Base-by-base conservation (phyloP, 2,113 vertebrate species). In the Psammodynastes pulverulentus region DNA sequence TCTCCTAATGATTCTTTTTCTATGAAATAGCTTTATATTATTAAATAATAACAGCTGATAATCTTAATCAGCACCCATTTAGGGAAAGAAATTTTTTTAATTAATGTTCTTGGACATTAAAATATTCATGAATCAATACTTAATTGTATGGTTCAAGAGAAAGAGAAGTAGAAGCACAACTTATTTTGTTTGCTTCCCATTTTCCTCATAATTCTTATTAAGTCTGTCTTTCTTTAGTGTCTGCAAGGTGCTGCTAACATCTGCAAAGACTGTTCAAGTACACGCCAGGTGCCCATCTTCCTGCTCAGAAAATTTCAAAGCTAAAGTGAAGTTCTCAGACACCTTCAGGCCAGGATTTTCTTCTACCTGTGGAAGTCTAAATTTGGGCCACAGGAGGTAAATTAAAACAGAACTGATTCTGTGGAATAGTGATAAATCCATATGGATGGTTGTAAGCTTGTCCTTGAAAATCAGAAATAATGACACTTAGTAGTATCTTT, bases 331-430 rank as follows among this genome's bases (percentile, higher is more conserved):
- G 92, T 54, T 79, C 7, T 86, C 93, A 93, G 6, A 5, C n/a
- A 90, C 4, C 0, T 2, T 0, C 5, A 53, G 0, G 0, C 2
- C 2, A 67, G 13, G 3, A 88, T 51, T 92, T 10, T 15, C 0
- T 93, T 92, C 93, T 91, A 1, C 34, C n/a, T 53, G 1, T 92
- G 90, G 67, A 91, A 88, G 34, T 85, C 10, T 48, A 93, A 84
- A 91, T 72, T 48, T 88, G 8, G 58, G 0, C 1, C 51, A 86
- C 17, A 95, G 92, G 90, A 72, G 0, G 10, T 0, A 89, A 90
- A 90, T 84, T 8, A 90, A 91, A 72, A 10, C 3, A 62, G 24
- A 26, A 56, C 34, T 0, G 87, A 53, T 90, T 0, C 2, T 0
- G 26, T 91, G 53, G 72, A 93, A 9, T 26, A 62, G 48, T 72